phyloP scores from a whole-genome alignment of 1,140 invertebrate species.

The Kradibia gibbosae region DNA sequence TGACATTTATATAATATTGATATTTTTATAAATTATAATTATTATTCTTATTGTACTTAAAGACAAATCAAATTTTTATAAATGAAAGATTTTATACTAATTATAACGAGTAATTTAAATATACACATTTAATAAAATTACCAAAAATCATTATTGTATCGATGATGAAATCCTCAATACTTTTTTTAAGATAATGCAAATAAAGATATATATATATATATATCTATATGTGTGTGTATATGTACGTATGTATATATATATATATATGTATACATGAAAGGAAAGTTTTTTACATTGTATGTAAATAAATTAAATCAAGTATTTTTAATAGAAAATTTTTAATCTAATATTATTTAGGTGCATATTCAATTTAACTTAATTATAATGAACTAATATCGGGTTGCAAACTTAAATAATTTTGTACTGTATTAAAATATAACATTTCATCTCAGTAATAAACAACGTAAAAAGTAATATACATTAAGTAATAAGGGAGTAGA shows the following conservation, averaged over 20 bases:
- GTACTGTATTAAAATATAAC: neutral
- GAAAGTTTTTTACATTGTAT: neutral
- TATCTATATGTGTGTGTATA: too few relatives aligned
- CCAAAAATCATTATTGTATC: neutral
- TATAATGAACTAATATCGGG: neutral
- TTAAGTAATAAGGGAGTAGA: too few relatives aligned
- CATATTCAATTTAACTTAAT: neutral
- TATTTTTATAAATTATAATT: conserved; percentile 4
- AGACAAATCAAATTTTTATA: neutral
- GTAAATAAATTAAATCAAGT: neutral
- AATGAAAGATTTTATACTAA: neutral
- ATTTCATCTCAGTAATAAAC: neutral
- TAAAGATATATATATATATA: neutral
- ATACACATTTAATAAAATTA: conserved; percentile 4
- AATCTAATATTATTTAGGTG: neutral
- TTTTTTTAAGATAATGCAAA: neutral
- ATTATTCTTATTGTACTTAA: neutral
- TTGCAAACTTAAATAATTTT: neutral
- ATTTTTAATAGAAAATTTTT: neutral
- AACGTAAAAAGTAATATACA: neutral
- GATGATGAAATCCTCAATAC: neutral
- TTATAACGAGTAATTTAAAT: neutral
- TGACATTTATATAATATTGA: neutral
- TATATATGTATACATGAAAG: too few relatives aligned
- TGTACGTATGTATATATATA: too few relatives aligned